Evolutionary conservation across 2,888 invertebrate genomes (phyloP).

Genomic region (Caenorhabditis uteleia): DNA sequence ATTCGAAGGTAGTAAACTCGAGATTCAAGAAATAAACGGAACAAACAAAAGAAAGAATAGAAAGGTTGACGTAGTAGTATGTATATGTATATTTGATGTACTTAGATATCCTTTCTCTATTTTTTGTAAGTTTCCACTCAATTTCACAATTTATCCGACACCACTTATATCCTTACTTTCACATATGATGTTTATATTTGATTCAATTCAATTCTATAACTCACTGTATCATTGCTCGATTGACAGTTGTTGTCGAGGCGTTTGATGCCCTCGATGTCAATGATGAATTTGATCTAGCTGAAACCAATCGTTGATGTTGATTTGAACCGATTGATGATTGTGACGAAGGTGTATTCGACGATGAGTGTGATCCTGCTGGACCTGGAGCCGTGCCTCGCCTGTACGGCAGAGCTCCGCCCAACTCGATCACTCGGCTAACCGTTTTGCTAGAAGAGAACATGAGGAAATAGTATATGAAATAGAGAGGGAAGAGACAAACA

Average conservation of each 20-base stretch:
- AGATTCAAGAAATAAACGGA: too few relatives aligned
- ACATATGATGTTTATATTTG: too few relatives aligned
- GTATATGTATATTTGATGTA: too few relatives aligned
- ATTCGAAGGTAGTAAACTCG: too few relatives aligned
- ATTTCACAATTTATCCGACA: too few relatives aligned
- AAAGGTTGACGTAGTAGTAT: too few relatives aligned
- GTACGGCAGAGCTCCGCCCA: conserved; percentile 39
- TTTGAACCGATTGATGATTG: too few relatives aligned
- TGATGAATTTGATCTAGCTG: conserved; percentile 23
- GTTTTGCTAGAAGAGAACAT: conserved; percentile 35
- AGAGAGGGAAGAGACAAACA: not conserved
- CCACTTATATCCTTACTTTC: too few relatives aligned
- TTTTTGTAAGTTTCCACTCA: too few relatives aligned
- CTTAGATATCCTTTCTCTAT: too few relatives aligned
- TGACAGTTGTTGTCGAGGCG: conserved; percentile 11
- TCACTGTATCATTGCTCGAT: conserved; percentile 35
- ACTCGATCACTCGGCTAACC: conserved; percentile 42
- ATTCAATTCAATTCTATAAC: too few relatives aligned
- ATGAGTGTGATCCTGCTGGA: not conserved
- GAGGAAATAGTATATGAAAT: not conserved
- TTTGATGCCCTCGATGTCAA: conserved; percentile 19
- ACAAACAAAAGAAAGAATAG: too few relatives aligned
- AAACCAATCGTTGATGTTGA: conserved; percentile 25
- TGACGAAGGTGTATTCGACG: conserved; percentile 11
- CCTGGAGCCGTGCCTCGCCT: conserved; percentile 27